Evolutionary conservation across 2,797 vertebrate species (phyloP), one percentile per base, ranked within the genome.

Genomic region (Pseudochromis fuscus): DNA sequence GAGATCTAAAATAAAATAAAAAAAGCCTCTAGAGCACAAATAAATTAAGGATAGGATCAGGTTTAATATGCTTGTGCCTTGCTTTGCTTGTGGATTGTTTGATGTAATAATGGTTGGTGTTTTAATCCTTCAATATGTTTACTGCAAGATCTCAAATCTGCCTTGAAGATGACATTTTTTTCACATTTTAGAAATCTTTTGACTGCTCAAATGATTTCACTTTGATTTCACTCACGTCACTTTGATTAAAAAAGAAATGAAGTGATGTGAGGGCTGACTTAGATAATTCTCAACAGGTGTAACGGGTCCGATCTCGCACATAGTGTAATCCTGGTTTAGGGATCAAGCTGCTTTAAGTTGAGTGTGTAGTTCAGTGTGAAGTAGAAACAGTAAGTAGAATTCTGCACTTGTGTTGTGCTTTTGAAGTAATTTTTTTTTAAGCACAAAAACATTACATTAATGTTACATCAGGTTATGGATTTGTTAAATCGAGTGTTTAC

Each of bases 401-500:
- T 57, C 45, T 78, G n/a, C 50, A 21, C 59, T 11, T 72, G 27
- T 75, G 31, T 79, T 77, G 63, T 75, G 71, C 57, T 77, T 74
- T 83, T 12, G 42, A 40, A 51, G 30, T 71, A 33, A 68, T 18
- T 4, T 56, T 67, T 74, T 56, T 28, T n/a, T n/a, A n/a, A n/a
- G n/a, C n/a, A 0, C 60, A 51, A 67, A 15, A 75, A 74, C 58
- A 60, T 79, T 67, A 59, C 50, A 50, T 73, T 75, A 53, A 77
- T 81, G 65, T 77, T 55, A 19, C 33, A 38, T 76, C 71, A 79
- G 65, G 65, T 85, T 81, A 71, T 52, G 40, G 46, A 65, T 75
- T 45, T 72, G 27, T 49, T 68, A 55, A 88, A 84, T 88, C 68
- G 51, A 49, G 49, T 89, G 91, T 93, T 91, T 91, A 91, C 91